Conservation (phyloP, 2,113 vertebrate genomes). For the Ciconia boyciana region DNA sequence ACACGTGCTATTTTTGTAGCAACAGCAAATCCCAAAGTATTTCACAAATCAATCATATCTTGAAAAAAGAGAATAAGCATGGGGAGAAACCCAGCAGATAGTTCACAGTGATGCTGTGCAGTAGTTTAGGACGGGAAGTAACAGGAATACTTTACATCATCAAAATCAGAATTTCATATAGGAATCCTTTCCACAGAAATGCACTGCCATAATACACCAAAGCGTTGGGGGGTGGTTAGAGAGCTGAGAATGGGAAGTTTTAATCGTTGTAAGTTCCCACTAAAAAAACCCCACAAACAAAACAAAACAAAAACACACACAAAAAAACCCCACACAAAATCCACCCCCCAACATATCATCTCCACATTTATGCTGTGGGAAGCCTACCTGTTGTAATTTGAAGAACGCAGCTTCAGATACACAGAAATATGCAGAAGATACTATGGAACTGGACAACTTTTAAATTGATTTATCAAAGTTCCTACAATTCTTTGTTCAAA, state of each 20-base stretch:
- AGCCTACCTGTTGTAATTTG: background rate
- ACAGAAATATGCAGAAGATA: background rate
- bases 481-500: background rate
- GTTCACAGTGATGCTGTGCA: background rate
- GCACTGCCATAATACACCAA: background rate
- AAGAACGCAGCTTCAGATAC: background rate
- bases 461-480: conserved; percentile 6
- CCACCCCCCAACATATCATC: background rate
- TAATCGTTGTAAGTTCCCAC: background rate
- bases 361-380: background rate
- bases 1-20: background rate
- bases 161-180: background rate
- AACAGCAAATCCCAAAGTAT: background rate
- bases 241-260: background rate
- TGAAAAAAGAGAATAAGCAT: background rate
- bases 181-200: background rate
- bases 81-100: background rate
- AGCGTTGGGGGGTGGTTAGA: background rate
- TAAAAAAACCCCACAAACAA: background rate
- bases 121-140: background rate
- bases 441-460: background rate
- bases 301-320: too few species aligned
- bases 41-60: background rate
- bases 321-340: background rate
- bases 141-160: background rate